Evolutionary conservation across 2,113 vertebrate species (phyloP).

Genomic region (Nanger granti): DNA sequence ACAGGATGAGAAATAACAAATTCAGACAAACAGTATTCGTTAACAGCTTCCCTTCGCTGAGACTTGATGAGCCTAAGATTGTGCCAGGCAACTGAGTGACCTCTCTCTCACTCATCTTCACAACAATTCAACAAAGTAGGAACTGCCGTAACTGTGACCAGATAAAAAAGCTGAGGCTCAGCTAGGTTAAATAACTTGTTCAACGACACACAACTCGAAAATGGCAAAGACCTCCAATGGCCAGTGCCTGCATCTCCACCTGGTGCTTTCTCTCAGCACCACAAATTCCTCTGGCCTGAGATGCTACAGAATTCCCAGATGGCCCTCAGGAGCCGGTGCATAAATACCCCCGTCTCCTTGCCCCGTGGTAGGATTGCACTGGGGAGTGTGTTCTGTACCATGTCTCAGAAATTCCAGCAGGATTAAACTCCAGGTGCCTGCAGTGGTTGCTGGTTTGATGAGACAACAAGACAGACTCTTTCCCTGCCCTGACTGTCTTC

Average conservation of each 20-base stretch:
- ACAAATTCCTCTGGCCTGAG: neutral
- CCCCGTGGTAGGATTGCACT: fast-evolving
- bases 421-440: neutral
- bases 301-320: neutral
- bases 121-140: neutral
- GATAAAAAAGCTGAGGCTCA: neutral
- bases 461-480: neutral
- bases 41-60: neutral
- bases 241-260: neutral
- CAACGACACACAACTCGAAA: too few relatives aligned
- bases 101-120: neutral
- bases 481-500: neutral
- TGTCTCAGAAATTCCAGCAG: neutral
- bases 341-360: neutral
- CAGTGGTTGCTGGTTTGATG: neutral
- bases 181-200: neutral
- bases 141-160: neutral
- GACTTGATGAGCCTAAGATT: neutral
- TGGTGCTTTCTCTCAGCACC: neutral
- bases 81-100: neutral
- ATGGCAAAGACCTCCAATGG: fast-evolving
- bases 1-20: neutral
- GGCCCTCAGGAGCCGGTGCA: fast-evolving
- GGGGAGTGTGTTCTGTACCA: too few relatives aligned
- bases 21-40: neutral